These are phyloP conservation scores for Amiota minor DNA, from an alignment of 2,888 invertebrate species.

Conservation along the genomic window DNA sequence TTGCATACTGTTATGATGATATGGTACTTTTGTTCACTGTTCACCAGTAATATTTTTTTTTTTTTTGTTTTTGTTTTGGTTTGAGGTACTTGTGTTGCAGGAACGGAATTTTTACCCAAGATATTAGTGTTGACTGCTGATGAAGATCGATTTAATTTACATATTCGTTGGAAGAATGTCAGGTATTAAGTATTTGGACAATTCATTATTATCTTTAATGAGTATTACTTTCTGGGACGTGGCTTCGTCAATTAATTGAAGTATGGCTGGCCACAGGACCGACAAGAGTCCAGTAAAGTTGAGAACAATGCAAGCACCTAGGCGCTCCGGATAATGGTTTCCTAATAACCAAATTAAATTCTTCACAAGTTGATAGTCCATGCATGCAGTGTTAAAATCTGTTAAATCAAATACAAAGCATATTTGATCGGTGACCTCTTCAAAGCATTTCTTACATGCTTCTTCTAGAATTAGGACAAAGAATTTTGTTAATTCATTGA, in stretches of 20 bases:
- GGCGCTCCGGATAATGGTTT: conserved; percentile 84
- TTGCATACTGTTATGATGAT: too few species aligned
- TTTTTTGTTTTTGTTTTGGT: too few species aligned
- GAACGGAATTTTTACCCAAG: too few species aligned
- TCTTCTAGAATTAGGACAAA: conserved; percentile 82
- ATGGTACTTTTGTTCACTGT: too few species aligned
- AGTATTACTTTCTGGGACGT: conserved; percentile 85
- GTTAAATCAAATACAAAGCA: conserved; percentile 87
- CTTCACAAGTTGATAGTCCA: conserved; percentile 87
- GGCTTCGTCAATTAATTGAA: conserved; percentile 85
- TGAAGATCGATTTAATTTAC: conserved; percentile 62
- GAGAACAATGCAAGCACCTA: conserved; percentile 84
- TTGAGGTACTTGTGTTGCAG: too few species aligned
- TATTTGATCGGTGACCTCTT: conserved; percentile 84
- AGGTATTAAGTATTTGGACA: conserved; percentile 84
- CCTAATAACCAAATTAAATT: conserved; percentile 85
- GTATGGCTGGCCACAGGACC: conserved; percentile 85
- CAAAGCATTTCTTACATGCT: conserved; percentile 84
- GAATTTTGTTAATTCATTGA: conserved; percentile 85
- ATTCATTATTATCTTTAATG: conserved; percentile 80
- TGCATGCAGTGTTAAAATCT: conserved; percentile 82
- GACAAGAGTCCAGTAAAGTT: conserved; percentile 84
- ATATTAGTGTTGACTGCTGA: too few species aligned
- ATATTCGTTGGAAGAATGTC: conserved; percentile 83
- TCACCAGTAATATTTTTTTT: too few species aligned